phyloP scores from a whole-genome alignment of 2,888 invertebrate species.

The Alloscopus bannaensis region DNA sequence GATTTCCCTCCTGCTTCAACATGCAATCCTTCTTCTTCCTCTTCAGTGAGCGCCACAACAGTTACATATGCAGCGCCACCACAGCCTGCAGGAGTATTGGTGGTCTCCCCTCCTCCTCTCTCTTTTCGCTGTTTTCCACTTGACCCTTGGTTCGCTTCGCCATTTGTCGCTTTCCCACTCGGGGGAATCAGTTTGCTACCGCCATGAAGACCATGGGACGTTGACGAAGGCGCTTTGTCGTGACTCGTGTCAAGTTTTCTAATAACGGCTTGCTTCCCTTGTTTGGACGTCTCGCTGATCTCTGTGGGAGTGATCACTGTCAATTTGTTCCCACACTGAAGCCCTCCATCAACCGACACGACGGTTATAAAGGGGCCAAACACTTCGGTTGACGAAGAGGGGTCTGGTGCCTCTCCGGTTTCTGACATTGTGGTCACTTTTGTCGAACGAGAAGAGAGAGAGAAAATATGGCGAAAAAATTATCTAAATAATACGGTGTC shows the following conservation, averaged over 20 bases:
- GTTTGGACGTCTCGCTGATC: conserved; percentile 54
- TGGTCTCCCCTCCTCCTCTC: background rate
- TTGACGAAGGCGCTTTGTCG: conserved; percentile 46
- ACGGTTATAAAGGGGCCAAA: conserved; percentile 72
- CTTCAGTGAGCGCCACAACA: conserved; percentile 69
- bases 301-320: conserved; percentile 72
- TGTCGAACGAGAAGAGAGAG: background rate
- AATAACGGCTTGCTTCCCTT: conserved; percentile 59
- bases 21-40: background rate
- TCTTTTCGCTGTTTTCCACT: conserved; percentile 26
- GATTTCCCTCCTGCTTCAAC: conserved; percentile 27
- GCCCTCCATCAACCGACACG: conserved; percentile 71
- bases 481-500: conserved; percentile 18
- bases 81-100: conserved; percentile 1
- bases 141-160: conserved; percentile 34
- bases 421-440: conserved; percentile 13
- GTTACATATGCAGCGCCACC: conserved; percentile 70
- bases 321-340: conserved; percentile 71
- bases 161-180: conserved; percentile 25
- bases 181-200: conserved; percentile 46
- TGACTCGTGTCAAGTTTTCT: conserved; percentile 63
- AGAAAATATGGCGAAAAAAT: conserved; percentile 23
- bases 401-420: conserved; percentile 9
- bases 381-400: conserved; percentile 27
- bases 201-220: too few species aligned